A percentile compares a stretch with the other conserved stretches of the same genome.
Evolutionary conservation across 2,888 invertebrate species (phyloP).

Genomic region (Synergus gifuensis): DNA sequence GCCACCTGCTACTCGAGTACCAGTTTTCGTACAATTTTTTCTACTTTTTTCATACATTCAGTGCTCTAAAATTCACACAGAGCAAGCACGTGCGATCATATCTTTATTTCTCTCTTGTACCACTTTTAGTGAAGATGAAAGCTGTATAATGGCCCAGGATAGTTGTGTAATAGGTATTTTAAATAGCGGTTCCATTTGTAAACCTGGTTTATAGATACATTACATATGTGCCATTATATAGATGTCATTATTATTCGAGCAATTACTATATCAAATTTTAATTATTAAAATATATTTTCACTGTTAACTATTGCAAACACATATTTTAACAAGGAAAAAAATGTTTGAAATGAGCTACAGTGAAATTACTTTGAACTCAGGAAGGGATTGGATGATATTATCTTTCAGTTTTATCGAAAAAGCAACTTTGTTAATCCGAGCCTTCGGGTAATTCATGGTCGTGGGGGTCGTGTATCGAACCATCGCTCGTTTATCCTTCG

Average conservation of each 20-base stretch:
- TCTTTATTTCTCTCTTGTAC: neutral
- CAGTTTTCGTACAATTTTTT: conserved; percentile 21
- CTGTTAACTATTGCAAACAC: neutral
- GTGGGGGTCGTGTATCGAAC: conserved; percentile 38
- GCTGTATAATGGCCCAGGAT: neutral
- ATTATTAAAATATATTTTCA: conserved; percentile 3
- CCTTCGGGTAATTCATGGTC: conserved; percentile 38
- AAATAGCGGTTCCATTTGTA: neutral
- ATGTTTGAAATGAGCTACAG: neutral
- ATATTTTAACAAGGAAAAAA: neutral
- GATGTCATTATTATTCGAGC: too few species aligned
- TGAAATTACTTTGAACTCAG: conserved; percentile 20
- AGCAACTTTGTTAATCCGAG: conserved; percentile 39
- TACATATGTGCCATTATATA: too few species aligned
- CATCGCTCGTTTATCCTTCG: conserved; percentile 39
- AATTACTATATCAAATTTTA: neutral
- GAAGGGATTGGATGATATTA: conserved; percentile 31
- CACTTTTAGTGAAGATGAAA: neutral
- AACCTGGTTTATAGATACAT: neutral
- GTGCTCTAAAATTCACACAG: conserved; percentile 23
- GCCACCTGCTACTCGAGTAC: conserved; percentile 31
- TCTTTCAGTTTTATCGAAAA: conserved; percentile 39
- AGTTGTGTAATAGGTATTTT: neutral
- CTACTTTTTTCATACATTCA: conserved; percentile 20
- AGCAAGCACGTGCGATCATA: conserved; percentile 18